Conservation (phyloP, 1,140 invertebrate genomes). For the Neotoxoptera formosana region DNA sequence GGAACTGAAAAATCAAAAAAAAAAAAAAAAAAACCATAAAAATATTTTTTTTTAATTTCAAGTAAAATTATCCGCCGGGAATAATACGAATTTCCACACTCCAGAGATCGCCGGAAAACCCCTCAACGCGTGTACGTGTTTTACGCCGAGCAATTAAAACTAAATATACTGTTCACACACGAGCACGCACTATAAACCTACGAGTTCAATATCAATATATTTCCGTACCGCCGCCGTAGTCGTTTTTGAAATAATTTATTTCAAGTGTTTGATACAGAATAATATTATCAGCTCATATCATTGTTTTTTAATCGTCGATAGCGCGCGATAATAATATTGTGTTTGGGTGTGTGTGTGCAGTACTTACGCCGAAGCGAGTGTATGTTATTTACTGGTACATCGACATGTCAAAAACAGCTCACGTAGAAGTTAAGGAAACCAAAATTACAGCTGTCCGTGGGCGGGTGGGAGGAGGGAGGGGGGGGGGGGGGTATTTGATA, state of each 20-base stretch:
- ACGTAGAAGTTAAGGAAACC: neutral
- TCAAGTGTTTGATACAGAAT: neutral
- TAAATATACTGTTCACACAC: neutral
- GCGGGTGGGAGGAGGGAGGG: too few relatives aligned
- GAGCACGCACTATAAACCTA: neutral
- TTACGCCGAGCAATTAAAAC: neutral
- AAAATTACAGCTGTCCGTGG: neutral
- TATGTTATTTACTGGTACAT: neutral
- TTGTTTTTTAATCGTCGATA: neutral
- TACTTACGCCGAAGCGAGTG: neutral
- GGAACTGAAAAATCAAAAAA: conserved; percentile 29
- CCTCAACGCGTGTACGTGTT: neutral
- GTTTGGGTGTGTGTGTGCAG: neutral
- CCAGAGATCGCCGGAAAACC: neutral
- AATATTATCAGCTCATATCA: too few relatives aligned
- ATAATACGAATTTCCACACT: neutral
- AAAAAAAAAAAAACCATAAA: neutral
- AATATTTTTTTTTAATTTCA: neutral
- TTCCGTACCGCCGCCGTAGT: neutral
- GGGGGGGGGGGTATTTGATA: neutral
- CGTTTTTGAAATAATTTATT: neutral
- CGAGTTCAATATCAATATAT: neutral
- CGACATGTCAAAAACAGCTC: neutral
- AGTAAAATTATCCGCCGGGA: neutral
- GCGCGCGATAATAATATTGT: neutral